A percentile compares a stretch with the other conserved stretches of the same genome.
phyloP scores from a whole-genome alignment of 2,113 vertebrate species.

The Oreochromis niloticus region DNA sequence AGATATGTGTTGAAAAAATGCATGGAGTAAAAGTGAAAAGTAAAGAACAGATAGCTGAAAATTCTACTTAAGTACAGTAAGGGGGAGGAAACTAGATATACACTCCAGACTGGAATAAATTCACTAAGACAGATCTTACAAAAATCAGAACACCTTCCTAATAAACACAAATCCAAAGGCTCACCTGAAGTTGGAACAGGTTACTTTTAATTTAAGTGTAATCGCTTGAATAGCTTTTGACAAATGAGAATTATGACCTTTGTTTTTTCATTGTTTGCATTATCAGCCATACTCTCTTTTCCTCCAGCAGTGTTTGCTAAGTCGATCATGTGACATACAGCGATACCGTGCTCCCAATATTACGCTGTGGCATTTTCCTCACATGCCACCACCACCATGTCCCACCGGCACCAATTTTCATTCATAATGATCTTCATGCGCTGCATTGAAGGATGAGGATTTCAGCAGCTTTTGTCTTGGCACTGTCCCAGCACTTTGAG shows the following conservation, averaged over 20 bases:
- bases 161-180: not conserved
- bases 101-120: not conserved
- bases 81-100: not conserved
- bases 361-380: not conserved
- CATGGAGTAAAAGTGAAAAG: not conserved
- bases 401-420: constrained; percentile 55
- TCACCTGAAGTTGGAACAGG: not conserved
- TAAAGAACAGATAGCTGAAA: not conserved
- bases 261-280: not conserved
- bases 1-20: not conserved
- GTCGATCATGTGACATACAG: not conserved
- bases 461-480: constrained; percentile 43
- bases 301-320: not conserved
- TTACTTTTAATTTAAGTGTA: not conserved
- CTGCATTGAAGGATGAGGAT: constrained; percentile 55
- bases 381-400: not conserved
- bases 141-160: not conserved
- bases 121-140: not conserved
- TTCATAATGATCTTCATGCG: constrained; percentile 65
- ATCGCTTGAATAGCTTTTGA: not conserved
- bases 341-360: not conserved
- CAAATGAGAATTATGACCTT: not conserved
- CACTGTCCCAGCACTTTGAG: constrained; percentile 52
- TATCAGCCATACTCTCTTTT: not conserved
- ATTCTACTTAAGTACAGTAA: not conserved